Evolutionary conservation across 2,888 invertebrate species (phyloP), one percentile per base, ranked within the genome.

Genomic region (Drosophila aldrichi): DNA sequence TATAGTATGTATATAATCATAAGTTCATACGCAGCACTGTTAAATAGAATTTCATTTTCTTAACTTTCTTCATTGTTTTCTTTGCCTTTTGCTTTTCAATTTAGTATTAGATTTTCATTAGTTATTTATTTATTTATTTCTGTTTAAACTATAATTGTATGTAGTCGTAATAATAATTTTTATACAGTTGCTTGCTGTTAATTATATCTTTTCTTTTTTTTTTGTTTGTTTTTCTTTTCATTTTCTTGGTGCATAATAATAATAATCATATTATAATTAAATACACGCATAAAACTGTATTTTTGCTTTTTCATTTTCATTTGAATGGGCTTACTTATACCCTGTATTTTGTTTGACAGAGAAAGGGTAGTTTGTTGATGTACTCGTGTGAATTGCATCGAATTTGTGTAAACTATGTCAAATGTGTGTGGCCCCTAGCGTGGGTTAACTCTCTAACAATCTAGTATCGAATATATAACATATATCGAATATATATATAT

Each of bases 21-120:
- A 91, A 91, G 91, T 91, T 91, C 90, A 83, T 90, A 91, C 91
- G 91, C 91, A 91, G 91, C 91, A 89, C 84, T 88, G 54, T 84
- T 81, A 55, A 86, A 81, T 83, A 77, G 77, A 88, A 80, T 77
- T 88, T 78, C 61, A 79, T 68, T 69, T 69, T 60, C 54, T 46
- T 48, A 54, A 29, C 55, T 20, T 76, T 64, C 25, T 41, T 54
- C 40, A 41, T 40, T 46, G 34, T 20, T 32, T 25, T 32, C 22
- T 32, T 46, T 57, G 18, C 61, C 29, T 49, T 32, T 32, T 32
- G 46, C 46, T 29, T 48, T 29, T 32, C 18, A 48, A 18, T 49
- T 32, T 7, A 51, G 20, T 12, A 25, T 51, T 48, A 18, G 4
- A 6, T 18, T 32, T 56, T 1, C 22, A 40, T 25, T 2, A 22